Evolutionary conservation across 2,113 vertebrate species (phyloP), one percentile per base, ranked within the genome.

Genomic region (Stegastes partitus): DNA sequence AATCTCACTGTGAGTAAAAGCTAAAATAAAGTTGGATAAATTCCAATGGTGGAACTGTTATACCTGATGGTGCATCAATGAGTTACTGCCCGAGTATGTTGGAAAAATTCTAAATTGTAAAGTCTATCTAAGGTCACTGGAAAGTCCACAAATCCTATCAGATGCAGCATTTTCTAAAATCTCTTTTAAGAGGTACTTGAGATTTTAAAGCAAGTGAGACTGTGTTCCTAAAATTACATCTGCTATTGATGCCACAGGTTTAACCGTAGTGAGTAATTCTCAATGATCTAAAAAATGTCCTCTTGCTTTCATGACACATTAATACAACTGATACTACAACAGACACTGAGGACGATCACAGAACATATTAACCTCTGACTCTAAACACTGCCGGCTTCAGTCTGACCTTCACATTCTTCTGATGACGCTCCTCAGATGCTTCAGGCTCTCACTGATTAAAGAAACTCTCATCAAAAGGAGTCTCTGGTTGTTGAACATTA

Each of bases 321-420:
- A 14, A 42, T 15, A 42, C 25, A 57, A 2, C 16, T 50, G 18
- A 25, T 1, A 26, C 0, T 37, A 57, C 39, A 50, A 19, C 4
- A 25, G 54, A 37, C 55, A 74, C 54, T 75, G 58, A 39, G 78
- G 4, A 65, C 21, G 34, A 82, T 88, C 77, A 81, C 51, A 69
- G 70, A 25, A 67, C 21, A 82, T 62, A 87, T 86, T 81, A 88
- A 76, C 68, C 23, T 15, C 37, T 49, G 62, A 57, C 58, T 80
- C 80, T 62, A 81, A 81, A 69, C 47, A 55, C 53, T 7, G 3
- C 16, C 25, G 39, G 56, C 21, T 37, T 70, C 44, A 19, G 63
- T 62, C 53, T 61, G 76, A 84, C 72, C 82, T 72, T 83, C 61
- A 57, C 47, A 25, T 26, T 50, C 65, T 34, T 51, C 34, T 49